Percentiles rank a stretch among this genome's conserved stretches.
phyloP scores from a whole-genome alignment of 1,140 invertebrate genomes.

The Drosophila equinoxialis region DNA sequence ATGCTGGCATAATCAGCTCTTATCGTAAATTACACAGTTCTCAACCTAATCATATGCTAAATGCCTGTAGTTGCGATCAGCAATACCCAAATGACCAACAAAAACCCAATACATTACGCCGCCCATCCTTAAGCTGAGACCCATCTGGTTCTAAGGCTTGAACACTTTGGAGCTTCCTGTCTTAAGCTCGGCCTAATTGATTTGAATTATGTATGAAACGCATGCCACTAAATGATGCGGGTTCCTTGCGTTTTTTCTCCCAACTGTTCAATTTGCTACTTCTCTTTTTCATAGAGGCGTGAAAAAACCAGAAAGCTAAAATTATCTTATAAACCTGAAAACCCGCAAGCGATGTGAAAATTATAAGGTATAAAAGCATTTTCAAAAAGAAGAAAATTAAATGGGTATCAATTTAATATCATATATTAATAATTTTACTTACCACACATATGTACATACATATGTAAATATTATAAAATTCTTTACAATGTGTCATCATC shows the following conservation, averaged over 20 bases:
- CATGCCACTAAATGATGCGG: slow-evolving; percentile 10
- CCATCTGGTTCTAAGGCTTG: neutral
- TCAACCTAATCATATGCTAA: slow-evolving; percentile 17
- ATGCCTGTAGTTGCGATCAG: slow-evolving; percentile 1
- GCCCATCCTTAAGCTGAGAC: neutral
- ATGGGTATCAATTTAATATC: slow-evolving; percentile 1
- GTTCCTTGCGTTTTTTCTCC: neutral
- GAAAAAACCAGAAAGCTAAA: slow-evolving; percentile 11
- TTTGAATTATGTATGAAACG: slow-evolving; percentile 12
- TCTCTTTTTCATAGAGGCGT: neutral
- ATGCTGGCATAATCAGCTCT: slow-evolving; percentile 65
- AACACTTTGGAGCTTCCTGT: slow-evolving; percentile 7
- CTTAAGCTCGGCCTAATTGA: slow-evolving; percentile 9
- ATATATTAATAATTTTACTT: too few relatives aligned
- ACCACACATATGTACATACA: too few relatives aligned
- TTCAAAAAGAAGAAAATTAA: neutral
- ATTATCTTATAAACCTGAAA: slow-evolving; percentile 8
- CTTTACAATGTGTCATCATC: too few relatives aligned
- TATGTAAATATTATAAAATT: too few relatives aligned
- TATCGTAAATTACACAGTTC: slow-evolving; percentile 47
- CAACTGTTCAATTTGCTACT: too few relatives aligned
- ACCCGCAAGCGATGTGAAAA: slow-evolving; percentile 1
- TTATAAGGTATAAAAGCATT: neutral
- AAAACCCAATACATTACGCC: neutral
- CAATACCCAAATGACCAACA: neutral